phyloP scores from a whole-genome alignment of 2,113 vertebrate species.

The Python bivittatus region DNA sequence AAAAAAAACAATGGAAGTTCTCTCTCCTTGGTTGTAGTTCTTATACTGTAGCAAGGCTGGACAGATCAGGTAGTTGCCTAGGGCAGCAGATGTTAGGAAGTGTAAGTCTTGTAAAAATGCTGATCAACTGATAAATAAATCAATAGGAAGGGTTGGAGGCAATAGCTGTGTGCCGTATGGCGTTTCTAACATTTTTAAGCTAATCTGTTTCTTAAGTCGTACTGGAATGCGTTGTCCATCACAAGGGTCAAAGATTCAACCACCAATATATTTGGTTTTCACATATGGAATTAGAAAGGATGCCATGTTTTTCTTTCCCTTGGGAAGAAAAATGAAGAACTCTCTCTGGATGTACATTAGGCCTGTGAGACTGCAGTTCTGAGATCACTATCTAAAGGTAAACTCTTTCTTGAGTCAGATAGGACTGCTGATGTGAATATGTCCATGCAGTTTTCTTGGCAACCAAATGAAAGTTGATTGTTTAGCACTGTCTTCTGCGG shows the following conservation, averaged over 20 bases:
- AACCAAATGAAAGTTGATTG: neutral
- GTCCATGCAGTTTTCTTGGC: neutral
- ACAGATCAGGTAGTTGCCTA: neutral
- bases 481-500: neutral
- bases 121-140: neutral
- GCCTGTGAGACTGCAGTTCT: too few relatives aligned
- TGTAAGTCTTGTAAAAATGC: neutral
- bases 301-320: too few relatives aligned
- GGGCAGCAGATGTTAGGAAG: neutral
- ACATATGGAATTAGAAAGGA: neutral
- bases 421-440: neutral
- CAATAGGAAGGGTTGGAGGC: neutral
- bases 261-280: neutral
- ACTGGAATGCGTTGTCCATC: neutral
- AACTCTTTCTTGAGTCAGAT: neutral
- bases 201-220: neutral
- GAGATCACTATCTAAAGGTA: neutral
- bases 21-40: neutral
- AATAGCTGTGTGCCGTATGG: neutral
- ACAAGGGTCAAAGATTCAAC: neutral
- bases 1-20: neutral
- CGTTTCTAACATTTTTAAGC: neutral
- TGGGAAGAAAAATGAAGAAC: too few relatives aligned
- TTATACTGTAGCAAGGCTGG: neutral
- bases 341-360: too few relatives aligned